These are phyloP conservation scores for Clarias pachynema DNA, from an alignment of 2,797 vertebrate genomes.

Conservation along the genomic window DNA sequence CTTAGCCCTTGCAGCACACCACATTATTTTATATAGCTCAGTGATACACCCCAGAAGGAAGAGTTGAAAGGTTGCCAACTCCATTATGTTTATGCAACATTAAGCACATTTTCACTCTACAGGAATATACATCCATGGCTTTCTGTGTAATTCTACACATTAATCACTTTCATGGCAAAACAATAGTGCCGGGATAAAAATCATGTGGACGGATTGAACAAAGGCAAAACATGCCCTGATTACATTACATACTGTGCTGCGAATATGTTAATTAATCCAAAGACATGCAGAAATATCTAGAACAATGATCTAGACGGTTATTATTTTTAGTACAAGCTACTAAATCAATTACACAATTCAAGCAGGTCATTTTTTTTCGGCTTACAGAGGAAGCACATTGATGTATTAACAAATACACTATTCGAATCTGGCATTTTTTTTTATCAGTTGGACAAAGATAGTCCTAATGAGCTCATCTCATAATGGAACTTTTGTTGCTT, in stretches of 20 bases:
- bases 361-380: background rate
- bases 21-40: constrained; percentile 60
- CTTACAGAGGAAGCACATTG: background rate
- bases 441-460: background rate
- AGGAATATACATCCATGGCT: constrained; percentile 57
- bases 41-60: constrained; percentile 59
- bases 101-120: constrained; percentile 59
- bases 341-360: background rate
- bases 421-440: background rate
- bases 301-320: constrained; percentile 7
- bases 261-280: constrained; percentile 38
- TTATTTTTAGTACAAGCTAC: constrained; percentile 19
- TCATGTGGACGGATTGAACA: constrained; percentile 38
- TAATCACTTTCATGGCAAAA: constrained; percentile 56
- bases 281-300: constrained; percentile 24
- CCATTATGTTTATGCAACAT: constrained; percentile 64
- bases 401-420: background rate
- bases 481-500: constrained; percentile 49
- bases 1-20: constrained; percentile 59
- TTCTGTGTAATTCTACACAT: constrained; percentile 54
- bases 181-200: constrained; percentile 39
- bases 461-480: background rate
- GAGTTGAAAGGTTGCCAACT: constrained; percentile 59
- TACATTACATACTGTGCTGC: constrained; percentile 17
- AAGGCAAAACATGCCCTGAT: constrained; percentile 20